Percentiles rank a stretch among this genome's conserved stretches.
Conservation (phyloP, 2,888 invertebrate species). For the Dromius quadrimaculatus region DNA sequence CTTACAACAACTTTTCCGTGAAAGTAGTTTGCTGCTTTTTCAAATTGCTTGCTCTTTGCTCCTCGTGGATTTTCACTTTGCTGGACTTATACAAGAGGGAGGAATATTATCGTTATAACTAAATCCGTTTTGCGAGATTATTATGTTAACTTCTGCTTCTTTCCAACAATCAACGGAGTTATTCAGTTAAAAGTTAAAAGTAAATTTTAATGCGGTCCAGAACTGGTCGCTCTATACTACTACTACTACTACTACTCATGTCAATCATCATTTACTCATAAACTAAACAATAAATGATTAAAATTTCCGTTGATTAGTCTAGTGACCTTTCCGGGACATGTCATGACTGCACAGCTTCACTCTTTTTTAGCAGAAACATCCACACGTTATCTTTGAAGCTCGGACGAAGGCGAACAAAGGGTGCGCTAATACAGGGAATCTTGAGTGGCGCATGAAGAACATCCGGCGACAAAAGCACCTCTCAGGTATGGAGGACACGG, state of each 20-base stretch:
- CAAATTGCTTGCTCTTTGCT: not conserved
- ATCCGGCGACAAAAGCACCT: constrained; percentile 73
- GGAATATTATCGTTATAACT: not conserved
- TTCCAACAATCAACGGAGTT: not conserved
- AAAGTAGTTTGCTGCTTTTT: constrained; percentile 26
- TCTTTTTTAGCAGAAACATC: constrained; percentile 94
- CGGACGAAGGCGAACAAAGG: constrained; percentile 91
- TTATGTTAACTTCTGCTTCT: constrained; percentile 6
- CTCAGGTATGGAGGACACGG: constrained; percentile 60
- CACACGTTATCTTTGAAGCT: constrained; percentile 97
- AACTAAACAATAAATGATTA: no score
- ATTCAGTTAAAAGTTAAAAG: not conserved
- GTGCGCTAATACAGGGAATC: constrained; percentile 85
- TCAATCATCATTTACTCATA: not conserved
- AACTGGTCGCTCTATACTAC: no score
- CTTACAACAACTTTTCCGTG: constrained; percentile 1
- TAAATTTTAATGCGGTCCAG: no score
- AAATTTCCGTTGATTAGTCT: no score
- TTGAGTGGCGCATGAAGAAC: constrained; percentile 80
- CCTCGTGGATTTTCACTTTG: constrained; percentile 17
- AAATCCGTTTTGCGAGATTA: constrained; percentile 8
- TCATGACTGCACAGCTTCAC: constrained; percentile 65
- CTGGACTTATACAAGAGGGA: not conserved
- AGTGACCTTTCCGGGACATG: constrained; percentile 54
- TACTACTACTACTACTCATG: no score